Evolutionary conservation across 2,797 vertebrate species (phyloP), one percentile per base, ranked within the genome.

Genomic region (Rallus crepitans): DNA sequence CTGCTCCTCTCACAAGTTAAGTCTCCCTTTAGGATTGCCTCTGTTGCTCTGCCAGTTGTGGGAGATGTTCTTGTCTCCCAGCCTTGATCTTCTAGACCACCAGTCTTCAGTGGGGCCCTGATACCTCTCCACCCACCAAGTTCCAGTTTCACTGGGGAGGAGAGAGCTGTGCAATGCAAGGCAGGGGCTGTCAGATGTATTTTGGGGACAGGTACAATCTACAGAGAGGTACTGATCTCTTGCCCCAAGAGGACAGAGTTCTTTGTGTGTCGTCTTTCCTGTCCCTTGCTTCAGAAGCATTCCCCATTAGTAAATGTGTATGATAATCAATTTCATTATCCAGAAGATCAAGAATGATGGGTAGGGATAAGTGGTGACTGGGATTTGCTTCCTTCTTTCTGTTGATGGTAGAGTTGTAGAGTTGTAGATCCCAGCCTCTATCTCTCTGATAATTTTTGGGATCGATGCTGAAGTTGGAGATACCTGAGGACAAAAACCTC

Each of bases 1-100:
- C 63, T 89, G 47, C 55, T 93, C 45, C 33, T 89, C 80, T 93
- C 35, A 25, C 61, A 80, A 92, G 45, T 87, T 81, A 55, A 42
- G 35, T 95, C 75, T 95, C 71, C 42, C 57, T 93, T 82, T 66
- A 79, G 71, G 47, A 45, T 69, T 85, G 40, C 37, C 40, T 92
- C 24, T 0, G 1, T 84, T 61, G 6, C 53, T 93, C 60, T 65
- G 15, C 64, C 42, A 61, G 20, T 9, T 73, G 57, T 69, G 50
- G 68, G 81, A 76, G 57, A 28, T 64, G 28, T 68, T 82, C 27
- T 5, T 50, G 10, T 53, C 63, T 86, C 61, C 19, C 55, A 53
- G 18, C 50, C 90, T 63, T 61, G 64, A 20, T 40, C 30, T 75
- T 77, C 45, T 65, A 24, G 40, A 40, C 11, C 24, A 16, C 3